phyloP scores from a whole-genome alignment of 1,140 invertebrate species.

The Tyrophagus putrescentiae region DNA sequence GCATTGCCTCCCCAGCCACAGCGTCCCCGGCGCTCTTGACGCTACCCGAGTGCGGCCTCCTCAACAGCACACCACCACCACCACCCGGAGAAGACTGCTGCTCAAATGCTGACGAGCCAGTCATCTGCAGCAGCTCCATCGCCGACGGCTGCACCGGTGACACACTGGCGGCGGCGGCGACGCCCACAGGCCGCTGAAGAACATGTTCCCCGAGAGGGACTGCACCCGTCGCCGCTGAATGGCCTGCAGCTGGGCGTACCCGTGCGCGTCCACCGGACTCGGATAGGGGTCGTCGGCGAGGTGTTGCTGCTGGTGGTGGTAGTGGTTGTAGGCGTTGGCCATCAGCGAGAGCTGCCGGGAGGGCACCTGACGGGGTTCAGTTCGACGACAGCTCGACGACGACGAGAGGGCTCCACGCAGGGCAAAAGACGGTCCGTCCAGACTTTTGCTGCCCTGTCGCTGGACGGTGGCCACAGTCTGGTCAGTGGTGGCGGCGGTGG shows the following conservation, averaged over 20 bases:
- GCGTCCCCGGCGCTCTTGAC: background rate
- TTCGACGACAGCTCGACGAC: too few relatives aligned
- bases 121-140: background rate
- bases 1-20: too few relatives aligned
- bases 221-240: slow-evolving; percentile 46
- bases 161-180: background rate
- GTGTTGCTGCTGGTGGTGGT: too few relatives aligned
- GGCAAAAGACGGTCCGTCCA: too few relatives aligned
- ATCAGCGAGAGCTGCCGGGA: too few relatives aligned
- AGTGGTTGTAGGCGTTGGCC: too few relatives aligned
- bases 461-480: too few relatives aligned
- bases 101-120: background rate
- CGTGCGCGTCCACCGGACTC: slow-evolving; percentile 41
- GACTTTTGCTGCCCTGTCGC: too few relatives aligned
- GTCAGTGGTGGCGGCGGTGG: too few relatives aligned
- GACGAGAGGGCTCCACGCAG: too few relatives aligned
- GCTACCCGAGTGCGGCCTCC: background rate
- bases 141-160: background rate
- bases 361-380: too few relatives aligned
- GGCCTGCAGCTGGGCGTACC: slow-evolving; percentile 59
- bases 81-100: background rate
- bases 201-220: slow-evolving; percentile 22
- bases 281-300: slow-evolving; percentile 28
- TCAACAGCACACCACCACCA: too few relatives aligned
- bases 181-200: background rate